Conservation (phyloP, 2,888 invertebrate species). For the Boloria euphrosyne region DNA sequence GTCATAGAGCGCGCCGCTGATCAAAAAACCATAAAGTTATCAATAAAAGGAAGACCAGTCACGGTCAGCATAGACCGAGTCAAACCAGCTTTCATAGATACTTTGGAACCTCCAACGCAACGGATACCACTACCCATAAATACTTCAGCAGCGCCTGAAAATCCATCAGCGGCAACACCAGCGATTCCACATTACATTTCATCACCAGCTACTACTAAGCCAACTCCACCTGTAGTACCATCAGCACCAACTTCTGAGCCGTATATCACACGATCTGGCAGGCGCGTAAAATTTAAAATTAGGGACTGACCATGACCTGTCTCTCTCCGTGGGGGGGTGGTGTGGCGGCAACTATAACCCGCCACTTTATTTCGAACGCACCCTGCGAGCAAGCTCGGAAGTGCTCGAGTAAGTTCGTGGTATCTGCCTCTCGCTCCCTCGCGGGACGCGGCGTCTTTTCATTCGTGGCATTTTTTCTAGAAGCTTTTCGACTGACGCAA, state of each 20-base stretch:
- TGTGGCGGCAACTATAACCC: no score
- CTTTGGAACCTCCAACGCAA: not conserved
- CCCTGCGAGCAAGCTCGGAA: no score
- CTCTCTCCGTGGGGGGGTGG: no score
- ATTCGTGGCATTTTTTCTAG: no score
- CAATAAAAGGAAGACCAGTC: slow-evolving; percentile 20
- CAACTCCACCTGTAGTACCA: no score
- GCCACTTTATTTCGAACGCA: no score
- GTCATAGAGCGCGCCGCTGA: slow-evolving; percentile 22
- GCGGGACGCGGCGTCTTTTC: no score
- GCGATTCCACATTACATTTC: not conserved
- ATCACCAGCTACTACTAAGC: not conserved
- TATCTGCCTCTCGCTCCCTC: no score
- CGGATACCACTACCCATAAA: not conserved
- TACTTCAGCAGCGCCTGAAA: not conserved
- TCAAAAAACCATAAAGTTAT: slow-evolving; percentile 22
- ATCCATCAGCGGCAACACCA: not conserved
- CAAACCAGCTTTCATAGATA: not conserved
- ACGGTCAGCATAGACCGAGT: not conserved
- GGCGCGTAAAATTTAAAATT: not conserved
- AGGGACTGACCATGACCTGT: no score
- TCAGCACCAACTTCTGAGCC: not conserved
- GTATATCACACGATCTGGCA: not conserved
- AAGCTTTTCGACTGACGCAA: no score
- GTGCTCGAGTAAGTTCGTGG: no score